Base-by-base conservation (phyloP, 53 echinoderm and acorn worm genomes). In the Holothuria scabra region DNA sequence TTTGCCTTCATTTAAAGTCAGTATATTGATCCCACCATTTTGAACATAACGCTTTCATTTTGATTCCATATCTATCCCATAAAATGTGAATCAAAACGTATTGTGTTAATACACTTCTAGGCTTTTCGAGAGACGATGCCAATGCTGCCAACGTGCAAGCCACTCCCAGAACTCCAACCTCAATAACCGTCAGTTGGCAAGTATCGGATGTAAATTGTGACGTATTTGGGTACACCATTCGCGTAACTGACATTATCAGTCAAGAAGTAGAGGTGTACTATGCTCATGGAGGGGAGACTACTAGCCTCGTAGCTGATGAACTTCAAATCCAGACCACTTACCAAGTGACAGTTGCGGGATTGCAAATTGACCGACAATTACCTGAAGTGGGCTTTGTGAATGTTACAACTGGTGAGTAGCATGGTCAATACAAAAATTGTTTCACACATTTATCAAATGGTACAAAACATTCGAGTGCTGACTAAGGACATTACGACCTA, bases 131-230 rank as follows among this genome's bases (percentile, higher is more conserved):
- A 28, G 81, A 81, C 33, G 89, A 85, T 72, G 81, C 85, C 23
- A 89, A 84, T 56, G 80, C 67, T 49, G 46, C 59, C 18, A 59
- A 90, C 61, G 90, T 96, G 7, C 31, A 65, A 29, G 96, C 85
- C 23, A 20, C 23, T 3, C 62, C 64, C n/a, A 52, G 85, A 46
- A 85, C 89, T 11, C 41, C 79, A 21, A 84, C 85, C 25, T 82
- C 84, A 29, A 58, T 88, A 20, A 82, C 59, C 3, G 91, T 90
- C n/a, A 85, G 61, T 20, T 96, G 96, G 96, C 76, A 83, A 18
- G 86, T 84, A 5, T 91, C 96, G 4, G 59, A 69, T 3, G 83
- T 87, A 46, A 90, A 86, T 80, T 96, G 96, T 72, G 93, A 96
- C 76, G 85, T 96, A 14, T 67, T 93, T 5, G 96, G 90, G 12